Evolutionary conservation across 2,888 invertebrate genomes (phyloP).

Genomic region (Athalia rosae): DNA sequence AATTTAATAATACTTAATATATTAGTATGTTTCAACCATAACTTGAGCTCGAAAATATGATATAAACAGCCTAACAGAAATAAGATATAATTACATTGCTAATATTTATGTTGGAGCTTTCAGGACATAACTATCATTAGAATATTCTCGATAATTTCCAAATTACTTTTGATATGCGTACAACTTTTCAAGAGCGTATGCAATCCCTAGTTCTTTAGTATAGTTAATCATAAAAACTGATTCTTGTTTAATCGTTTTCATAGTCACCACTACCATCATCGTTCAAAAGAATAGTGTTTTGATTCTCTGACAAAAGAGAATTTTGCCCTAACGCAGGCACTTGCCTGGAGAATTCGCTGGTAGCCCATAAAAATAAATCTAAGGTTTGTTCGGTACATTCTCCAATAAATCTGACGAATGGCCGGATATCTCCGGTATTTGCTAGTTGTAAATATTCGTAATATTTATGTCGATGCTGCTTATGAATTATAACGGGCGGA

Average conservation of each 20-base stretch:
- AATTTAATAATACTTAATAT: constrained; percentile 31
- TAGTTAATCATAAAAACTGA: neutral
- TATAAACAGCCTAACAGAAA: neutral
- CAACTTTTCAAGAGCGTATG: neutral
- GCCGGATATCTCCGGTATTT: constrained; percentile 95
- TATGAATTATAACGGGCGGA: constrained; percentile 95
- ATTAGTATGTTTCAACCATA: neutral
- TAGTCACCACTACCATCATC: constrained; percentile 60
- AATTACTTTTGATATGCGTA: neutral
- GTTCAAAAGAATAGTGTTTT: constrained; percentile 62
- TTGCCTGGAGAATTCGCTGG: constrained; percentile 82
- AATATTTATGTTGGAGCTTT: constrained; percentile 10
- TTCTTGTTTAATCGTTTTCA: constrained; percentile 56
- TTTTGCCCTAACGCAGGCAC: constrained; percentile 79
- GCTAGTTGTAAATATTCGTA: constrained; percentile 93
- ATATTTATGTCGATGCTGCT: constrained; percentile 88
- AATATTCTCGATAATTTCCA: neutral
- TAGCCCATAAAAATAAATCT: constrained; percentile 91
- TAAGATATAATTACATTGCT: neutral
- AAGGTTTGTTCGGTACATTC: constrained; percentile 92
- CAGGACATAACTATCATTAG: neutral
- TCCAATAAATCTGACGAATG: constrained; percentile 97
- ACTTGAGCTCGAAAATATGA: neutral
- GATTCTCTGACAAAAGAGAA: constrained; percentile 57
- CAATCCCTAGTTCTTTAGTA: neutral